phyloP scores from a whole-genome alignment of 2,797 vertebrate genomes.

The Eospalax fontanierii region DNA sequence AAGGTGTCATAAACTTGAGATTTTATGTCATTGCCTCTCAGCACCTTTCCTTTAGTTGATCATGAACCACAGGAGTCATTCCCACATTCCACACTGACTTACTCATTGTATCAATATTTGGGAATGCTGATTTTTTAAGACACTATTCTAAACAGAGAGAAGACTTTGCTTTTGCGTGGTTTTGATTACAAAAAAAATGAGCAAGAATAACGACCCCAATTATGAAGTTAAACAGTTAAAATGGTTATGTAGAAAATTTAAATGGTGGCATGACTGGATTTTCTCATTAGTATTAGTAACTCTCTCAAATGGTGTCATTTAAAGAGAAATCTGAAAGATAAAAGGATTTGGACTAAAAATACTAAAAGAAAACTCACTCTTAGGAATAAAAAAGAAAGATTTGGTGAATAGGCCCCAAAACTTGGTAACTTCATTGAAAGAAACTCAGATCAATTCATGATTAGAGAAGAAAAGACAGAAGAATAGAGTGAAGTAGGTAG shows the following conservation, averaged over 20 bases:
- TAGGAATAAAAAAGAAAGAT: not conserved
- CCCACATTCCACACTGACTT: not conserved
- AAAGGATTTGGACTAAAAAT: not conserved
- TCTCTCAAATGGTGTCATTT: not conserved
- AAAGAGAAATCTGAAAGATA: not conserved
- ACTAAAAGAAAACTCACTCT: not conserved
- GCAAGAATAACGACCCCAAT: not conserved
- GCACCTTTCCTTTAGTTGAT: not conserved
- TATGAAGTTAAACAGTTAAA: not conserved
- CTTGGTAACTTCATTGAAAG: not conserved
- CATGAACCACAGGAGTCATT: fast-evolving
- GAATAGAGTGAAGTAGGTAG: not conserved
- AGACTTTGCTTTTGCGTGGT: not conserved
- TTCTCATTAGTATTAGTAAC: not conserved
- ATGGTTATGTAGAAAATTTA: not conserved
- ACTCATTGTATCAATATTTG: not conserved
- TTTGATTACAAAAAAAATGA: not conserved
- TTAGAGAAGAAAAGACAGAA: not conserved
- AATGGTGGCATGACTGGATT: not conserved
- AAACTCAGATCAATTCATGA: not conserved
- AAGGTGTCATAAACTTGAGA: not conserved
- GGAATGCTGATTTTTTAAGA: not conserved
- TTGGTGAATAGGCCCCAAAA: not conserved
- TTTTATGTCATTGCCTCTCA: not conserved
- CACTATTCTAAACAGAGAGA: not conserved